These are phyloP conservation scores for Stegophylla sp. DNA, from an alignment of 2,888 invertebrate genomes.

Conservation along the genomic window DNA sequence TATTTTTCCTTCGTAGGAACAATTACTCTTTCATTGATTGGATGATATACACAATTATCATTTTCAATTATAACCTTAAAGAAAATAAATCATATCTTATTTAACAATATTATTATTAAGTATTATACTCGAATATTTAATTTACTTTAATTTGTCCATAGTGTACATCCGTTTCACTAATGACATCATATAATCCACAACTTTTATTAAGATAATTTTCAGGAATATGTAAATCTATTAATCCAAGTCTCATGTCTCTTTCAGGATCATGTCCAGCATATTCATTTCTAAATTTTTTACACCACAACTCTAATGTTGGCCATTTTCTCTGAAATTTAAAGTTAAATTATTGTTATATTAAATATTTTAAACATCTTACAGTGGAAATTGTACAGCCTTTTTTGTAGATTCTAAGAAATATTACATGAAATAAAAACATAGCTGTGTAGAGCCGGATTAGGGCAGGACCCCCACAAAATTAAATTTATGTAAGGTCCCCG, in stretches of 20 bases:
- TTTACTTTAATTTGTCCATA: conserved; percentile 45
- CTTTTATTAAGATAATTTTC: neutral
- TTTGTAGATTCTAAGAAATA: too few relatives aligned
- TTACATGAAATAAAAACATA: too few relatives aligned
- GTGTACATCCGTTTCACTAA: conserved; percentile 45
- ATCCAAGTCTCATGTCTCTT: conserved; percentile 33
- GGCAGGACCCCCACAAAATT: too few relatives aligned
- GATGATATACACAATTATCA: neutral
- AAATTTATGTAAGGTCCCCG: too few relatives aligned
- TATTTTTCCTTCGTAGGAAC: neutral
- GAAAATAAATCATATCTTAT: neutral
- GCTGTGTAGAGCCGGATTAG: too few relatives aligned
- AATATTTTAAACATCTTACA: too few relatives aligned
- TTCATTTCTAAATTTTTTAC: conserved; percentile 47
- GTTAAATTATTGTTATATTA: neutral
- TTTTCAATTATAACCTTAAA: conserved; percentile 14
- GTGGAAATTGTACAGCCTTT: too few relatives aligned
- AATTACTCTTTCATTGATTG: neutral
- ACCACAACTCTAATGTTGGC: conserved; percentile 46
- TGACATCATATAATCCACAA: conserved; percentile 38
- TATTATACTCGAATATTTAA: neutral
- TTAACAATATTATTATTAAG: neutral
- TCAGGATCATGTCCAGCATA: conserved; percentile 44
- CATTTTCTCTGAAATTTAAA: conserved; percentile 31
- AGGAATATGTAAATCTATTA: conserved; percentile 19